A percentile compares a stretch with the other conserved stretches of the same genome.
Evolutionary conservation across 2,797 vertebrate species (phyloP).

Genomic region (Chromobotia macracanthus): DNA sequence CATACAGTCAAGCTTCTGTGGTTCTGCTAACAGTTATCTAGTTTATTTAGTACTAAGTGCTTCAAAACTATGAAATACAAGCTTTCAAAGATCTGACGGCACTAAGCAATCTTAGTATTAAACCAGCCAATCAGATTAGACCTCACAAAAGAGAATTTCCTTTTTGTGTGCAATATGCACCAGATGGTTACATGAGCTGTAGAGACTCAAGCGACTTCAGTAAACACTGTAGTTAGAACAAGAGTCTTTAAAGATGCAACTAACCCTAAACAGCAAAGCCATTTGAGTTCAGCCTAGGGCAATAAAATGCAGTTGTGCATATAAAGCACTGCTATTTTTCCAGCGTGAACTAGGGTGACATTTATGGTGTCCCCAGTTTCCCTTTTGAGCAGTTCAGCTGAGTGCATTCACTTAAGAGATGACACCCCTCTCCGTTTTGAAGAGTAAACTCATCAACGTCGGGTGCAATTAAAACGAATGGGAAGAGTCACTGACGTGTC

Average conservation of each 20-base stretch:
- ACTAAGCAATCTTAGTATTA: background rate
- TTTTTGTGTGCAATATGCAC: background rate
- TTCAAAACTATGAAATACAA: background rate
- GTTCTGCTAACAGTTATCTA: background rate
- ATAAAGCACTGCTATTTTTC: conserved; percentile 32
- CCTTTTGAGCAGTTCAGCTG: conserved; percentile 5
- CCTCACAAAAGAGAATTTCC: background rate
- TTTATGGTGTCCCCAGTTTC: conserved; percentile 45
- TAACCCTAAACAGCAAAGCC: conserved; percentile 32
- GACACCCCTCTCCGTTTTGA: conserved; percentile 21
- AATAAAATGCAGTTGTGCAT: conserved; percentile 42
- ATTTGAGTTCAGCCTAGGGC: conserved; percentile 22
- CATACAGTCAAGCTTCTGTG: background rate
- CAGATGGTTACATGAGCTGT: background rate
- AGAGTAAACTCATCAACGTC: conserved; percentile 57
- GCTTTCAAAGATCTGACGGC: background rate
- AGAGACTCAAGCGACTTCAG: background rate
- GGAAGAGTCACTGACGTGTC: conserved; percentile 65
- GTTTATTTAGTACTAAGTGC: background rate
- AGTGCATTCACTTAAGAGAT: conserved; percentile 20
- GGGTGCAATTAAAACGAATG: conserved; percentile 60
- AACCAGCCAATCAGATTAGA: background rate
- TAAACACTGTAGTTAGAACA: conserved; percentile 20
- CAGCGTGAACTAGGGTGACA: conserved; percentile 35
- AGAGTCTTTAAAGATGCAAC: conserved; percentile 23